Percentiles rank a stretch among this genome's conserved stretches.
phyloP scores from a whole-genome alignment of 2,888 invertebrate species.

The Iphiclides podalirius region DNA sequence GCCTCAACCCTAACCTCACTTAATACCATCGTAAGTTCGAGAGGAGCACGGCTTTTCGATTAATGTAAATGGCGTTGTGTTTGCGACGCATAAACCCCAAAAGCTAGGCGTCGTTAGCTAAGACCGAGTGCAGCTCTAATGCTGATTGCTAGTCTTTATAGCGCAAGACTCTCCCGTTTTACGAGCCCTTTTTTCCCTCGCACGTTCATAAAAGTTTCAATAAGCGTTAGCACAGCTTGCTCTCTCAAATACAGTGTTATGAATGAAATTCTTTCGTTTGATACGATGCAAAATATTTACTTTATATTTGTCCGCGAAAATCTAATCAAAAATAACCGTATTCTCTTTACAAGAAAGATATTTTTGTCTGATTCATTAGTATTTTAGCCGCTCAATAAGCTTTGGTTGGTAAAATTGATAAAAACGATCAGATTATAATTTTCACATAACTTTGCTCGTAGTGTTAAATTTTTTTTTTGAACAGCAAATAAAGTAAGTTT shows the following conservation, averaged over 20 bases:
- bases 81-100: constrained; percentile 27
- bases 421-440: no score
- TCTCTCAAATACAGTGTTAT: neutral
- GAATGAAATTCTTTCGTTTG: neutral
- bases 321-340: neutral
- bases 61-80: constrained; percentile 45
- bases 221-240: constrained; percentile 1
- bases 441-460: no score
- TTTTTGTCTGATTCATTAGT: neutral
- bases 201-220: constrained; percentile 17
- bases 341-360: neutral
- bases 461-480: no score
- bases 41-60: constrained; percentile 36
- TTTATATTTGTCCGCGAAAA: neutral
- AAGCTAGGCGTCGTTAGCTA: constrained; percentile 43
- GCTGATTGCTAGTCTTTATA: constrained; percentile 47
- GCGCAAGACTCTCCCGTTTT: constrained; percentile 13
- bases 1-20: no score
- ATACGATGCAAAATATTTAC: neutral
- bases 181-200: constrained; percentile 5
- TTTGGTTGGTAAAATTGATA: no score
- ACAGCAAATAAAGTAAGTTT: no score
- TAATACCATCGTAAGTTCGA: no score
- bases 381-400: no score
- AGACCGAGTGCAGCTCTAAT: constrained; percentile 48